Evolutionary conservation across 2,113 vertebrate genomes (phyloP).

Genomic region (Grallaria varia): DNA sequence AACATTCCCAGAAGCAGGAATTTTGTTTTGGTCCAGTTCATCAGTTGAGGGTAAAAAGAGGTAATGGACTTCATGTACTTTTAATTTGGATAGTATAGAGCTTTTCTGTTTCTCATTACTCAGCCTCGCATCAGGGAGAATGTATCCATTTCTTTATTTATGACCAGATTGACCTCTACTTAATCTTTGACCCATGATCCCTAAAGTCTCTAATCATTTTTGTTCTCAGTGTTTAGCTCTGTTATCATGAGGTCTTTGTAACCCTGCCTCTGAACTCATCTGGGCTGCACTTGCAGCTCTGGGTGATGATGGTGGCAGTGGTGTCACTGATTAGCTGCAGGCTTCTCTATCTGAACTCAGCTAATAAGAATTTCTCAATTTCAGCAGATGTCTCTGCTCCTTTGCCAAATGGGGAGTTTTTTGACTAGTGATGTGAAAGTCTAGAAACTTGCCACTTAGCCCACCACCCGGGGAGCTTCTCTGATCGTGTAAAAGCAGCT

Average conservation of each 20-base stretch:
- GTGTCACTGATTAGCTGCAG: constrained; percentile 66
- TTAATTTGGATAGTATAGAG: neutral
- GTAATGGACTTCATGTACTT: neutral
- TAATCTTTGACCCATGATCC: neutral
- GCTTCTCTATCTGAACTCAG: constrained; percentile 61
- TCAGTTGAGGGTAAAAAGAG: neutral
- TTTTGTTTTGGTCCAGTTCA: neutral
- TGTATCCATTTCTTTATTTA: neutral
- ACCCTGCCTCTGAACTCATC: constrained; percentile 2
- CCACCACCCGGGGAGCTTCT: constrained; percentile 12
- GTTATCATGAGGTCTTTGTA: constrained; percentile 14
- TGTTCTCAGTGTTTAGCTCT: neutral
- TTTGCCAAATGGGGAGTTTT: constrained; percentile 49
- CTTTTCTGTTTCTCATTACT: constrained; percentile 7
- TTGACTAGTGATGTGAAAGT: constrained; percentile 26
- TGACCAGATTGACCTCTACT: neutral
- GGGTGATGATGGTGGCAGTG: constrained; percentile 45
- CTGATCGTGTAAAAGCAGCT: neutral
- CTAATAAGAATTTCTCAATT: constrained; percentile 65
- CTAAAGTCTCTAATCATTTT: neutral
- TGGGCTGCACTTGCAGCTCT: constrained; percentile 26
- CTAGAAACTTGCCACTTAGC: constrained; percentile 51
- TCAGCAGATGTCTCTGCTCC: constrained; percentile 49
- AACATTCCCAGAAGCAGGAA: neutral
- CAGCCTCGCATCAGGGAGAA: neutral